phyloP scores from a whole-genome alignment of 2,113 vertebrate genomes.

The Prochilodus magdalenae region DNA sequence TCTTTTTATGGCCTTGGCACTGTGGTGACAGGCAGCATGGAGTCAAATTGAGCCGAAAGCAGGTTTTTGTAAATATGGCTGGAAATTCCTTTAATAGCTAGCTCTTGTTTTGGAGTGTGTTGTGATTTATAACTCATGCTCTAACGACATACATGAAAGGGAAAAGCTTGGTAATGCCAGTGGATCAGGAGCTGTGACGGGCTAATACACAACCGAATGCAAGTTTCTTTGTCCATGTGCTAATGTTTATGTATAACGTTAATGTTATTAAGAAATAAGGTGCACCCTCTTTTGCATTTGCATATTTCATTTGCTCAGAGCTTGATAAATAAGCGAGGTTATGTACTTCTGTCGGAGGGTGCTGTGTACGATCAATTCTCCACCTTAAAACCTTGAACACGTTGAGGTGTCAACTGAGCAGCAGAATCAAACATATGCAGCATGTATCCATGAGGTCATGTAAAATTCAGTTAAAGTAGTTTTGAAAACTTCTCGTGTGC shows the following conservation, averaged over 20 bases:
- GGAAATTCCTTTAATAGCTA: background rate
- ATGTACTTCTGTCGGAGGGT: background rate
- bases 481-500: background rate
- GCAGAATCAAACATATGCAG: too few relatives aligned
- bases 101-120: background rate
- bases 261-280: too few relatives aligned
- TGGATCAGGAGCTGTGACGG: background rate
- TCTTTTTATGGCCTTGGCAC: background rate
- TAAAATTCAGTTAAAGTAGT: slow-evolving; percentile 1
- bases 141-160: background rate
- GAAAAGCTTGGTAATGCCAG: background rate
- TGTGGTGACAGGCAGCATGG: background rate
- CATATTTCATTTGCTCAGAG: too few relatives aligned
- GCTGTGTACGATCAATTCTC: background rate
- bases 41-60: background rate
- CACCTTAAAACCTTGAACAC: background rate
- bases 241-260: background rate
- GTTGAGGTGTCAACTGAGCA: too few relatives aligned
- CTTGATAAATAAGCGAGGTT: background rate
- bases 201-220: background rate
- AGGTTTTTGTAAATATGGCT: background rate
- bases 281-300: too few relatives aligned
- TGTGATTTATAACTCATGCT: background rate
- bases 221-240: background rate
- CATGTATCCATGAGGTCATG: background rate